These are phyloP conservation scores for Drosophila melanosoma DNA, from an alignment of 2,888 invertebrate genomes.

Conservation along the genomic window DNA sequence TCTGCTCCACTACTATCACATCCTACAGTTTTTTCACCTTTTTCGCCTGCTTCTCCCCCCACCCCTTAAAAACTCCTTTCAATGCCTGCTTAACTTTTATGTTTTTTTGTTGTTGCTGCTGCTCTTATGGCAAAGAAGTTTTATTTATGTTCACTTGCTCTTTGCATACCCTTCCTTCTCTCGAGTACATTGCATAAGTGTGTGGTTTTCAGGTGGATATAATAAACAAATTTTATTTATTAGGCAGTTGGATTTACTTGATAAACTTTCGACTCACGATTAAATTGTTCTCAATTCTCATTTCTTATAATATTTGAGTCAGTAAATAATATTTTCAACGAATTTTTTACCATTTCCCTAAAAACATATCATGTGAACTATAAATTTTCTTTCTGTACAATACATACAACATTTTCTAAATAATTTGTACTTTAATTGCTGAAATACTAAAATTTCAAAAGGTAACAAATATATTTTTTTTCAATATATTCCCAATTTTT, in stretches of 20 bases:
- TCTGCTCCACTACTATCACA: not conserved
- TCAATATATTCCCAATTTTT: too few relatives aligned
- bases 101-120: conserved; percentile 17
- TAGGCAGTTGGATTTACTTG: not conserved
- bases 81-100: conserved; percentile 9
- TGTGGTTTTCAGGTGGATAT: not conserved
- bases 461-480: not conserved
- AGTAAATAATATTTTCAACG: not conserved
- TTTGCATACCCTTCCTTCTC: conserved; percentile 8
- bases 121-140: conserved; percentile 32
- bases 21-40: conserved; percentile 18
- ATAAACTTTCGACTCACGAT: not conserved
- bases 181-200: not conserved
- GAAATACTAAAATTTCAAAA: not conserved
- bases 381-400: not conserved
- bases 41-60: not conserved
- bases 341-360: not conserved
- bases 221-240: not conserved
- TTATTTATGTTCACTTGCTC: conserved; percentile 39
- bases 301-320: not conserved
- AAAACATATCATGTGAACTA: not conserved
- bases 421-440: not conserved
- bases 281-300: not conserved
- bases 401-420: not conserved
- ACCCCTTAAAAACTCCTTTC: conserved; percentile 12